These are phyloP conservation scores for Balanococcus diminutus DNA, from an alignment of 2,888 invertebrate species.

Conservation along the genomic window DNA sequence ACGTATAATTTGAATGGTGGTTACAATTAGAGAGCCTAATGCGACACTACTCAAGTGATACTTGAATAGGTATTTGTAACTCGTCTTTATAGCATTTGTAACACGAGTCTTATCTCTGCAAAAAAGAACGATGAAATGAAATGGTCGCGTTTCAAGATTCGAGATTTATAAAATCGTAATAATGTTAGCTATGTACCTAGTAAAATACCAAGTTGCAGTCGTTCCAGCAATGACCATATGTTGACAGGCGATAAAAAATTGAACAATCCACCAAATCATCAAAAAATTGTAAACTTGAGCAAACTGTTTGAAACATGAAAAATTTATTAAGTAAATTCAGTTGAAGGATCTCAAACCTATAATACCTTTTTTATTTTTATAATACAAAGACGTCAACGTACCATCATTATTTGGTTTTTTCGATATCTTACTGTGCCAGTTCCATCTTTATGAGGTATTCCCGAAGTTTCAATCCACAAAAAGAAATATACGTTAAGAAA, in stretches of 20 bases:
- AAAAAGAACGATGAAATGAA: too few species aligned
- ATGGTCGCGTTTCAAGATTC: slow-evolving; percentile 28
- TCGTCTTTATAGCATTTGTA: slow-evolving; percentile 63
- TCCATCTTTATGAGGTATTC: neutral
- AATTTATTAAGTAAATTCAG: neutral
- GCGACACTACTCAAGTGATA: slow-evolving; percentile 81
- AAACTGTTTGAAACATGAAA: slow-evolving; percentile 58
- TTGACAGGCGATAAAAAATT: slow-evolving; percentile 72
- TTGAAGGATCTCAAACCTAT: too few species aligned
- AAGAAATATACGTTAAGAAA: neutral
- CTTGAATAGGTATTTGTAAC: slow-evolving; percentile 64
- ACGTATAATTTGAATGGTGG: slow-evolving; percentile 71
- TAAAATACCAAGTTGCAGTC: slow-evolving; percentile 72
- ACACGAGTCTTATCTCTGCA: slow-evolving; percentile 64
- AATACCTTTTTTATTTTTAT: neutral
- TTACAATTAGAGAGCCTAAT: slow-evolving; percentile 76
- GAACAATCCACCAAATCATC: slow-evolving; percentile 70
- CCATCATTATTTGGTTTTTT: neutral
- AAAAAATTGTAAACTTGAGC: slow-evolving; percentile 66
- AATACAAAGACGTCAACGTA: neutral
- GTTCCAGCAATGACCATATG: slow-evolving; percentile 72
- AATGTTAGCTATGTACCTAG: slow-evolving; percentile 60
- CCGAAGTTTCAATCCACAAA: neutral
- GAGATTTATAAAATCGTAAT: neutral
- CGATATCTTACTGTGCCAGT: neutral